Evolutionary conservation across 1,140 invertebrate genomes (phyloP).

Genomic region (Choristoneura fumiferana): DNA sequence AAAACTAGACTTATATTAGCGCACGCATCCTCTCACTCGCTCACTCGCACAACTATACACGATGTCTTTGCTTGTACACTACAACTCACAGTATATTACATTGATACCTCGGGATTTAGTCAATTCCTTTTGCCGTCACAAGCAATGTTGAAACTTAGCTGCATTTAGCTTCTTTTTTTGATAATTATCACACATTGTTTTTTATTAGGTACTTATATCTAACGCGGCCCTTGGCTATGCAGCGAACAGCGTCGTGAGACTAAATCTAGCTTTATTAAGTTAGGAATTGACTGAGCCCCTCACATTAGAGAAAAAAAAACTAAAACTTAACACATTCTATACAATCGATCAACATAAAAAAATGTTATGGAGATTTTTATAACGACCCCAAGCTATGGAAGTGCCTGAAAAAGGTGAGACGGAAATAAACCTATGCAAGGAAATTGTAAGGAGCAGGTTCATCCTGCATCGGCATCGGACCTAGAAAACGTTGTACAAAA

Average conservation of each 20-base stretch:
- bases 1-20: slow-evolving; percentile 69
- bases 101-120: slow-evolving; percentile 54
- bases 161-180: slow-evolving; percentile 43
- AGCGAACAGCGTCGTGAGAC: slow-evolving; percentile 43
- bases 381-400: slow-evolving; percentile 27
- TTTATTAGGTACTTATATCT: slow-evolving; percentile 32
- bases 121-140: slow-evolving; percentile 55
- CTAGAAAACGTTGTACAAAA: slow-evolving; percentile 22
- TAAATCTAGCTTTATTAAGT: slow-evolving; percentile 23
- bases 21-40: slow-evolving; percentile 43
- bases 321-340: slow-evolving; percentile 60
- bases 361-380: slow-evolving; percentile 38
- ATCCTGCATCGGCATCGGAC: not conserved
- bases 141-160: slow-evolving; percentile 53
- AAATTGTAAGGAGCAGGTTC: slow-evolving; percentile 2
- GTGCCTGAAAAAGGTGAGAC: slow-evolving; percentile 30
- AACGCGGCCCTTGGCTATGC: slow-evolving; percentile 33
- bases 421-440: slow-evolving; percentile 28
- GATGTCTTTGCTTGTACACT: slow-evolving; percentile 55
- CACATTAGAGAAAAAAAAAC: slow-evolving; percentile 45
- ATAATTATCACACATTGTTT: slow-evolving; percentile 65
- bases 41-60: slow-evolving; percentile 46
- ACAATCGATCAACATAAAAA: slow-evolving; percentile 59
- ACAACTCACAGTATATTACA: slow-evolving; percentile 56
- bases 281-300: slow-evolving; percentile 56